Evolutionary conservation across 2,888 invertebrate species (phyloP).

Genomic region (Trissonchulus sp.): DNA sequence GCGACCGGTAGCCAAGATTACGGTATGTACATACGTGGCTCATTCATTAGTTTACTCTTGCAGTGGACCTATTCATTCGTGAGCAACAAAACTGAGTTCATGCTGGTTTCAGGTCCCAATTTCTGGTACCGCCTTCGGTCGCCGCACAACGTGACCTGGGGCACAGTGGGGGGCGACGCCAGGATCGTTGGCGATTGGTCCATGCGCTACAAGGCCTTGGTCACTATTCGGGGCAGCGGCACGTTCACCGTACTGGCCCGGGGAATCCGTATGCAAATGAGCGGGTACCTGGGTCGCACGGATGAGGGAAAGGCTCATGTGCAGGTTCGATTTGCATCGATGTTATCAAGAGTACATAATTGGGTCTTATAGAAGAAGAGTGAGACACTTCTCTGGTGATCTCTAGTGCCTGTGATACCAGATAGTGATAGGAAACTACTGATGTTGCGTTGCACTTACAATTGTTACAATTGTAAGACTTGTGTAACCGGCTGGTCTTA

Average conservation of each 20-base stretch:
- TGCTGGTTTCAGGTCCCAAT: constrained; percentile 10
- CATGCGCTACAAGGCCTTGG: neutral
- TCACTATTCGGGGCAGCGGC: neutral
- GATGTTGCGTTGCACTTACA: no score
- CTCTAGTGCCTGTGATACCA: no score
- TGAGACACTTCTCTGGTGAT: no score
- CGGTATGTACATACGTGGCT: no score
- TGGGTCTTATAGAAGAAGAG: neutral
- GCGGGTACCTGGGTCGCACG: neutral
- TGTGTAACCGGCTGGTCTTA: no score
- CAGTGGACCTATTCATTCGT: no score
- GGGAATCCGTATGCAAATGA: neutral
- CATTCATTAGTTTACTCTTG: no score
- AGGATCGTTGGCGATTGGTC: constrained; percentile 1
- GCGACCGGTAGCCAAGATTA: no score
- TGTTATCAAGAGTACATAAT: neutral
- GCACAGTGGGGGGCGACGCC: neutral
- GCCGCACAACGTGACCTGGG: neutral
- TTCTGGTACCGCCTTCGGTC: neutral
- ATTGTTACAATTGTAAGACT: no score
- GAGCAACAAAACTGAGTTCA: no score
- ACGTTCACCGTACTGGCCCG: neutral
- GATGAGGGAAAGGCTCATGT: constrained; percentile 1
- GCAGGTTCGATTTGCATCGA: neutral
- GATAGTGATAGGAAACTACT: no score